Evolutionary conservation across 1,140 invertebrate species (phyloP), one percentile per base, ranked within the genome.

Genomic region (Parapsyche elsis): DNA sequence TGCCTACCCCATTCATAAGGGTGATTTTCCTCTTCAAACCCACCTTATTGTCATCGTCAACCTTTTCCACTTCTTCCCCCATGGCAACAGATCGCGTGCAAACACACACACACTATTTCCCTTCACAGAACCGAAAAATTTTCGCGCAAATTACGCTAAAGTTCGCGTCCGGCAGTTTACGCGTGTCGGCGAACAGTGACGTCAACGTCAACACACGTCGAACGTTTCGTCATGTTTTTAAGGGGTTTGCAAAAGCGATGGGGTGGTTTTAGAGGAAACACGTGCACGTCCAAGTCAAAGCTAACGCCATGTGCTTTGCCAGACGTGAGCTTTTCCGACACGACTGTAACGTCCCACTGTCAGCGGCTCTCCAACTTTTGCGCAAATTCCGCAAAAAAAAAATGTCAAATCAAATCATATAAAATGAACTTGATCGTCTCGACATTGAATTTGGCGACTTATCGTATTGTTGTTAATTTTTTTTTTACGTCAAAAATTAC

Each of bases 1-100:
- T 92, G n/a, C 93, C 93, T n/a, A 96, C 93, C 61, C 95, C 96
- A 88, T 96, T 95, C 83, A 94, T 89, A 9, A 97, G 88, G 5
- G 94, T 95, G 81, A 97, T 94, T 88, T 94, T 95, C 64, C 94
- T 89, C 89, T 96, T 94, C 77, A 96, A 86, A 82, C 92, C 91
- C 78, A 94, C 91, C 86, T 92, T 90, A 71, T 86, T 87, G 80
- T 87, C 87, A 38, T 4, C 59, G 82, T 85, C 16, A 80, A 24
- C 19, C 61, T 16, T 59, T 44, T 75, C 74, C 30, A 19, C 59
- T 53, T 77, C 70, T 9, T 67, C 81, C 67, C 71, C 79, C 64
- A 67, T 67, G 9, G 9, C 19, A 19, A 61, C 49, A 4, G 30
- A 5, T 53, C 49, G 49, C 16, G 49, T 53, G 7, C 30, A 38